Base-by-base conservation (phyloP, 2,113 vertebrate species). In the Spea multiplicata region DNA sequence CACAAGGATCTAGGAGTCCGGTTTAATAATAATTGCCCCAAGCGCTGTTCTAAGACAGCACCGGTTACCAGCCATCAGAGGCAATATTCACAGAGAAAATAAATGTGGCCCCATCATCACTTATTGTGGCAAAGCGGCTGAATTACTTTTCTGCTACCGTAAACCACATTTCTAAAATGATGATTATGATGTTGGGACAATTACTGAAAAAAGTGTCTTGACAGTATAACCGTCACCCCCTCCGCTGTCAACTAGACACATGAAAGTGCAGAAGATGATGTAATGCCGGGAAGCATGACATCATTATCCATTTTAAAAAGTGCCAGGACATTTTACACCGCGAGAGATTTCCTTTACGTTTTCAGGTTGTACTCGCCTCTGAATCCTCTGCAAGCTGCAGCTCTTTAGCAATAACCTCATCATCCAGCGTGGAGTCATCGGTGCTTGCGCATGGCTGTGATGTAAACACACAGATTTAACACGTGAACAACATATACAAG, bases 331-430 rank as follows among this genome's bases (percentile, higher is more conserved):
- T 30, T 30, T 2, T 30, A 30, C 30, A 30, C 30, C 30, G 30
- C 2, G 30, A 30, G 30, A 30, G 30, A 30, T 30, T 30, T 30
- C 30, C 30, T 30, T 30, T 30, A 30, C 30, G 30, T 30, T 30
- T 30, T 1, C 2, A 2, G 4, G 13, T 64, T 50, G 9, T 44
- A 80, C 78, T 49, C 90, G 98, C 96, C 94, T 96, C 93, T 46
- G 90, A 87, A 74, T 97, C 95, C 81, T 97, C 96, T 12, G 96
- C 93, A 86, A 96, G 90, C 82, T 99, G 96, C 73, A 98, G 84
- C 74, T 95, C 93, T 84, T 84, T 92, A 80, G 96, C 94, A 2
- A 98, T 90, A 66, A 93, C 91, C 78, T 95, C 96, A 84, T 98
- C 97, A 76, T 88, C 92, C 30, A 88, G 45, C 2, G 87, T 90